Conservation (phyloP, 2,888 invertebrate genomes). For the Psylliodes chrysocephalus region DNA sequence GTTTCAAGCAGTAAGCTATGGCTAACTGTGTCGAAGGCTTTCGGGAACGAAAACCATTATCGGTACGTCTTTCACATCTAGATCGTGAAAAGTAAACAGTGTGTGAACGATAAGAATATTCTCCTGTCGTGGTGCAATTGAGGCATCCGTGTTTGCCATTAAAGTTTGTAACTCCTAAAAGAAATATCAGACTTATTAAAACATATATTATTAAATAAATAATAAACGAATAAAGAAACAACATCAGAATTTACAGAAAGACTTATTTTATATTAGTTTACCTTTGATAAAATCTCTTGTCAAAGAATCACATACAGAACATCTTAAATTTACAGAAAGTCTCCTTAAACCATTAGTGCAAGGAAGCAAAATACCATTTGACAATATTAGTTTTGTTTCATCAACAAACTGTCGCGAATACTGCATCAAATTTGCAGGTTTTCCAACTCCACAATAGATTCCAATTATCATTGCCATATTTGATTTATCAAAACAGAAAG, state of each 20-base stretch:
- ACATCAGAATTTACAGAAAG: no score
- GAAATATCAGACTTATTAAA: neutral
- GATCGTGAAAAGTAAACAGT: slow-evolving; percentile 5
- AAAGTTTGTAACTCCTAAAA: slow-evolving; percentile 37
- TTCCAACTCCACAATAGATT: slow-evolving; percentile 39
- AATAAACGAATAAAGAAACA: no score
- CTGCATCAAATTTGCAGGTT: slow-evolving; percentile 30
- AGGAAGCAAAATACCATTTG: slow-evolving; percentile 27
- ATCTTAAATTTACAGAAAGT: slow-evolving; percentile 35
- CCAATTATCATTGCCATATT: slow-evolving; percentile 39
- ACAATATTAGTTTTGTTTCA: no score
- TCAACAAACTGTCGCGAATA: slow-evolving; percentile 38
- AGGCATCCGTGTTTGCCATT: slow-evolving; percentile 42
- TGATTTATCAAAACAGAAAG: no score
- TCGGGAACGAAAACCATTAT: neutral
- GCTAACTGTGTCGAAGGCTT: no score
- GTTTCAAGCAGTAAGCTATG: no score
- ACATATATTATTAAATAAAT: slow-evolving; percentile 16
- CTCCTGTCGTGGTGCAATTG: slow-evolving; percentile 42
- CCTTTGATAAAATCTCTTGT: slow-evolving; percentile 47
- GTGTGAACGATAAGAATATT: slow-evolving; percentile 36
- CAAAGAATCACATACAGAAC: slow-evolving; percentile 42
- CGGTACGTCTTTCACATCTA: neutral
- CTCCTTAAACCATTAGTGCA: slow-evolving; percentile 16
- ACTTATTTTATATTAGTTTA: no score